Percentiles rank a stretch among this genome's conserved stretches.
Conservation (phyloP, 2,113 vertebrate genomes). For the Beaufortia kweichowensis region DNA sequence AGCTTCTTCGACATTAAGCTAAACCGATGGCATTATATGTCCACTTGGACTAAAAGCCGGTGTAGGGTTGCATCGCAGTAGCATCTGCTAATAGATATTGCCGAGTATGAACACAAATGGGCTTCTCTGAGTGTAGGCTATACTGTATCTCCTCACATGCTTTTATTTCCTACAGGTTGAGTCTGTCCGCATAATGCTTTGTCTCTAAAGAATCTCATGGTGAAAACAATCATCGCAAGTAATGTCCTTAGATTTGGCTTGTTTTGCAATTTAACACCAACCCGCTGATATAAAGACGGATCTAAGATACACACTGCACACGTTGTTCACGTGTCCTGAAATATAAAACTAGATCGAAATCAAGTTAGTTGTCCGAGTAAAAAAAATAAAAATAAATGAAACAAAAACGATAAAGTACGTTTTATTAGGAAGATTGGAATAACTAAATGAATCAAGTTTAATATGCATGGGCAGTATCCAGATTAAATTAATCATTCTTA, state of each 20-base stretch:
- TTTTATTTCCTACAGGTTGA: conserved; percentile 25
- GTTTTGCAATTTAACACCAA: conserved; percentile 16
- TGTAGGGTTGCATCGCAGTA: conserved; percentile 69
- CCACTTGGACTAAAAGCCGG: conserved; percentile 62
- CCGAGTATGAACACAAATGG: conserved; percentile 21
- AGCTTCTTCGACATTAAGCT: conserved; percentile 39
- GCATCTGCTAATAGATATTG: conserved; percentile 63
- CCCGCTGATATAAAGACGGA: neutral
- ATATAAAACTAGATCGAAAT: neutral
- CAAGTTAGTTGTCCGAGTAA: neutral
- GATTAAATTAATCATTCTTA: conserved; percentile 47
- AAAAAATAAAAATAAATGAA: neutral
- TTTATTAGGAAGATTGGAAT: neutral
- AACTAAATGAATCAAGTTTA: neutral
- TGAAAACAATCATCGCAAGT: conserved; percentile 33
- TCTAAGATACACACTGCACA: neutral
- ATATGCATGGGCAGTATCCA: conserved; percentile 33
- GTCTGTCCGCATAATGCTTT: conserved; percentile 22
- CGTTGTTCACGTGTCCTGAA: neutral
- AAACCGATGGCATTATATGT: conserved; percentile 45
- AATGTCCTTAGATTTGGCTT: conserved; percentile 28
- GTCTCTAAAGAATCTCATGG: neutral
- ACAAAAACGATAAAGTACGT: neutral
- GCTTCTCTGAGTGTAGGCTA: conserved; percentile 11
- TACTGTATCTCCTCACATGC: neutral